Conservation (phyloP, 2,797 vertebrate species). For the Acipenser oxyrinchus region DNA sequence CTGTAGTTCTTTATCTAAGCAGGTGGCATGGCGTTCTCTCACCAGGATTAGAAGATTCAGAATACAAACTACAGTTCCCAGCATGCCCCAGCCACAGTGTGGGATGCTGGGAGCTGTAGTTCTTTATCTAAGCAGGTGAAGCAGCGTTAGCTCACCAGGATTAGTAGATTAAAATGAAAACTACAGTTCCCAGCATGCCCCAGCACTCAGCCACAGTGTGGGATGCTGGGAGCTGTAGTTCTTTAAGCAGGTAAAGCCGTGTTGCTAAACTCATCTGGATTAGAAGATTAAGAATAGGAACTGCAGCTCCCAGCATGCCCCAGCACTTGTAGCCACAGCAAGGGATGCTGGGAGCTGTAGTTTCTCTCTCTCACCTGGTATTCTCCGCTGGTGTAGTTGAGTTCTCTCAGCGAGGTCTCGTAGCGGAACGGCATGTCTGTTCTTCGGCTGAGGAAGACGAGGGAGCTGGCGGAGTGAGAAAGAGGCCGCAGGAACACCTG, state of each 20-base stretch:
- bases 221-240: not conserved
- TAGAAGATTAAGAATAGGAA: not conserved
- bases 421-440: constrained; percentile 73
- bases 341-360: not conserved
- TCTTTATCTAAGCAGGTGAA: not conserved
- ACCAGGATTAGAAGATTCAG: no score
- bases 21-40: no score
- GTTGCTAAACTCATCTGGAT: no score
- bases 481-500: constrained; percentile 54
- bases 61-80: not conserved
- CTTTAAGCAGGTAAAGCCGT: not conserved
- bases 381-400: constrained; percentile 57
- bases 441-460: constrained; percentile 60
- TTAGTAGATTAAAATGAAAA: no score
- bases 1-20: not conserved
- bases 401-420: constrained; percentile 59
- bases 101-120: not conserved
- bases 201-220: not conserved
- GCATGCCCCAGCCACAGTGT: not conserved
- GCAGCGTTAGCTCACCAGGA: no score
- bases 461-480: constrained; percentile 30
- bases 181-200: not conserved
- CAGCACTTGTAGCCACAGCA: not conserved
- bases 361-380: constrained; percentile 44
- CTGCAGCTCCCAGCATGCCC: not conserved